Percentiles rank a stretch among this genome's conserved stretches.
phyloP scores from a whole-genome alignment of 2,797 vertebrate genomes.

The Amniataba percoides region DNA sequence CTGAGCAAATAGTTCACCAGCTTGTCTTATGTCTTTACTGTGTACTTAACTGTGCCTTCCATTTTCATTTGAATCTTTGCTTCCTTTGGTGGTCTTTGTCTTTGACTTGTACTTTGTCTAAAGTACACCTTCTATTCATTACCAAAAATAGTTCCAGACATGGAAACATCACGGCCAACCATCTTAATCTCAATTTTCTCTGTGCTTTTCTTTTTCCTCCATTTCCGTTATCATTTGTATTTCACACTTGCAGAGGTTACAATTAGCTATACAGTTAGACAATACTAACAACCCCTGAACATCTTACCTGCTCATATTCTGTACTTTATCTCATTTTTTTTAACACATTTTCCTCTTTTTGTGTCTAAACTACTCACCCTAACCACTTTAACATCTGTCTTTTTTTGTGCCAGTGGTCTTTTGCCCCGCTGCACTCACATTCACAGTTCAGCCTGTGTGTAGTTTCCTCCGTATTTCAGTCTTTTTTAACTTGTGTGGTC shows the following conservation, averaged over 20 bases:
- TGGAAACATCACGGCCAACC: not conserved
- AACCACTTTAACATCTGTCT: not conserved
- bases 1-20: constrained; percentile 9
- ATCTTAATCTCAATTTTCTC: not conserved
- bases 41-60: not conserved
- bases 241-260: not conserved
- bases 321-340: not conserved
- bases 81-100: not conserved
- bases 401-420: not conserved
- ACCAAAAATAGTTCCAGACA: constrained; percentile 17
- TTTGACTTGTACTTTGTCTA: not conserved
- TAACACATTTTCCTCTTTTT: not conserved
- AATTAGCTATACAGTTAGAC: not conserved
- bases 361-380: not conserved
- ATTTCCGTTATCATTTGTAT: not conserved
- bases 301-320: not conserved
- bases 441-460: not conserved
- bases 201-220: not conserved
- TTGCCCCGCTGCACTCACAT: not conserved
- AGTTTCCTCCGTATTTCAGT: constrained; percentile 5
- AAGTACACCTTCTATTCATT: not conserved
- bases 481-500: constrained; percentile 2
- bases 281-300: not conserved
- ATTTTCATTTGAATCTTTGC: constrained; percentile 12
- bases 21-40: constrained; percentile 9